phyloP scores from a whole-genome alignment of 2,888 invertebrate species.

The Augiades crinisus region DNA sequence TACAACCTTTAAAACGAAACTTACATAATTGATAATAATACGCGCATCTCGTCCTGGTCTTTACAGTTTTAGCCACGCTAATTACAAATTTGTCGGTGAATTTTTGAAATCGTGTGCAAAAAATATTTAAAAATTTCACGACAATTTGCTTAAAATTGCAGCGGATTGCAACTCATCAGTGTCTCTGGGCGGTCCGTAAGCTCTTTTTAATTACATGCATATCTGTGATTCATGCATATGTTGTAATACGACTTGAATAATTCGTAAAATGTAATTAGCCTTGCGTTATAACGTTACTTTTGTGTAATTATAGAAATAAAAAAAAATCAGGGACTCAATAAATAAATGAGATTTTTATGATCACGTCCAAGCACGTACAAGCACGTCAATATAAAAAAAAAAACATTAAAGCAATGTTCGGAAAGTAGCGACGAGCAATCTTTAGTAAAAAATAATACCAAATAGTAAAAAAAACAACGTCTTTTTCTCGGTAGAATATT shows the following conservation, averaged over 20 bases:
- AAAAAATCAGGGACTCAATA: no score
- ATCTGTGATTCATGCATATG: slow-evolving; percentile 8
- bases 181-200: slow-evolving; percentile 7
- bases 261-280: slow-evolving; percentile 1
- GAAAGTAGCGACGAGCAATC: no score
- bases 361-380: no score
- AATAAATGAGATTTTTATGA: no score
- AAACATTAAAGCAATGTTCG: no score
- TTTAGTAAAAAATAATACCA: no score
- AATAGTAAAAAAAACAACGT: no score
- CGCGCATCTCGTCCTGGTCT: slow-evolving; percentile 19
- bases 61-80: slow-evolving; percentile 37
- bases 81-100: slow-evolving; percentile 33
- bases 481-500: no score
- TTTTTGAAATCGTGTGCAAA: slow-evolving; percentile 16
- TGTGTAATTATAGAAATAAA: slow-evolving; percentile 4
- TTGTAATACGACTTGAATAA: no score
- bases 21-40: not conserved
- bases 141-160: slow-evolving; percentile 4
- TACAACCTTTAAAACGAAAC: not conserved
- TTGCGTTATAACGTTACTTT: not conserved
- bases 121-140: slow-evolving; percentile 8
- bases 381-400: no score
- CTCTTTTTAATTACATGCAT: slow-evolving; percentile 10
- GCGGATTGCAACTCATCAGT: slow-evolving; percentile 6